These are phyloP conservation scores for Eumacrocentrus americanus DNA, from an alignment of 2,888 invertebrate species.

Conservation along the genomic window DNA sequence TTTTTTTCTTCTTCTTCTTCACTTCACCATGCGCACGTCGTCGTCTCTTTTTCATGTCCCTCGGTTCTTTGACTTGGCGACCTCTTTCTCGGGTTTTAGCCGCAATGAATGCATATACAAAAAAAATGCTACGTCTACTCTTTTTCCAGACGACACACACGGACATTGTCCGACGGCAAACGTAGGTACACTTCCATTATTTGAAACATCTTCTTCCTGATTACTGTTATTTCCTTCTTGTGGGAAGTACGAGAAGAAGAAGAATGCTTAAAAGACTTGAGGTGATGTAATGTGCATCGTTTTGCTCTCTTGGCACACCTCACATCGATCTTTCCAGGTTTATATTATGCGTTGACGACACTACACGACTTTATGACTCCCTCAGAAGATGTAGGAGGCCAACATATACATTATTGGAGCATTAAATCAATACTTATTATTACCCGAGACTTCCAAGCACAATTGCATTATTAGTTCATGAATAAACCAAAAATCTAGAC, in stretches of 20 bases:
- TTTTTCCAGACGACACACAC: not conserved
- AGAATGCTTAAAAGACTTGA: too few relatives aligned
- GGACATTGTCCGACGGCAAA: too few relatives aligned
- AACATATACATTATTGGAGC: not conserved
- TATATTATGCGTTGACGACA: constrained; percentile 14
- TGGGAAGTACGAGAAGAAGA: too few relatives aligned
- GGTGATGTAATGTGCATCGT: too few relatives aligned
- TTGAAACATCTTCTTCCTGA: too few relatives aligned
- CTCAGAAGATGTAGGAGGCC: not conserved
- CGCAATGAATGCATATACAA: constrained; percentile 25
- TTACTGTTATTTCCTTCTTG: too few relatives aligned
- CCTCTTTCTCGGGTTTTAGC: constrained; percentile 27
- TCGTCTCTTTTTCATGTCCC: constrained; percentile 19
- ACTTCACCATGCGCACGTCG: not conserved
- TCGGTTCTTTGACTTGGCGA: constrained; percentile 27
- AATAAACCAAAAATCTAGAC: not conserved
- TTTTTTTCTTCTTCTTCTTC: not conserved
- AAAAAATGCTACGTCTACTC: not conserved
- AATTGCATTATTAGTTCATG: constrained; percentile 1
- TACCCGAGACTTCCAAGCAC: not conserved
- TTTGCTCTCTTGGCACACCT: too few relatives aligned
- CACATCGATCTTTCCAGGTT: constrained; percentile 5
- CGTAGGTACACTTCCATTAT: too few relatives aligned
- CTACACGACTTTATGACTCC: constrained; percentile 1
- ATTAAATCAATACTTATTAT: constrained; percentile 18